Evolutionary conservation across 1,140 invertebrate species (phyloP).

Genomic region (Drosophila truncata): DNA sequence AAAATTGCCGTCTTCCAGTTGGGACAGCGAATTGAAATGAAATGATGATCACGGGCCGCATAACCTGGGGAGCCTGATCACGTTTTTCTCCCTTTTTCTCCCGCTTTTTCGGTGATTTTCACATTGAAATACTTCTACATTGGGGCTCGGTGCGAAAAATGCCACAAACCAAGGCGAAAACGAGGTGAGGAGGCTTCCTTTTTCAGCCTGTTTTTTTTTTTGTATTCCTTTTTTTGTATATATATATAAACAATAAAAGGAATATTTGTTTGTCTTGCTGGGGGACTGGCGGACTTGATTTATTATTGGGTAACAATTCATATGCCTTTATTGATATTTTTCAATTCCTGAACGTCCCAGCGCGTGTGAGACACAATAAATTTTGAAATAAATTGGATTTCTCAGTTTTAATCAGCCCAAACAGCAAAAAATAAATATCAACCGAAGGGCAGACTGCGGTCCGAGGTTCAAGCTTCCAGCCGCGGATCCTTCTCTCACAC

Average conservation of each 20-base stretch:
- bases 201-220: slow-evolving; percentile 13
- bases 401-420: slow-evolving; percentile 80
- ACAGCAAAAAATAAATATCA: slow-evolving; percentile 58
- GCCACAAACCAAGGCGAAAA: slow-evolving; percentile 43
- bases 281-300: slow-evolving; percentile 61
- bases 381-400: slow-evolving; percentile 84
- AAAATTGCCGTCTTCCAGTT: slow-evolving; percentile 78
- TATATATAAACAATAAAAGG: slow-evolving; percentile 76
- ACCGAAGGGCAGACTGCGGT: slow-evolving; percentile 66
- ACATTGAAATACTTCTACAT: slow-evolving; percentile 77
- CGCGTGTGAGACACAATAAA: slow-evolving; percentile 82
- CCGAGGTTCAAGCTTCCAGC: slow-evolving; percentile 11
- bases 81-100: slow-evolving; percentile 27
- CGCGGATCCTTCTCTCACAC: slow-evolving; percentile 41
- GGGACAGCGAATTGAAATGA: slow-evolving; percentile 75
- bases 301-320: slow-evolving; percentile 83
- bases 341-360: slow-evolving; percentile 79
- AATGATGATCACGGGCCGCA: slow-evolving; percentile 66
- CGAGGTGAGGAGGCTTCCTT: slow-evolving; percentile 5
- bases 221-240: slow-evolving; percentile 20
- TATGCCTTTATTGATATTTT: slow-evolving; percentile 83
- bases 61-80: slow-evolving; percentile 46
- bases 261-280: slow-evolving; percentile 73
- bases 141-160: slow-evolving; percentile 75
- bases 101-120: slow-evolving; percentile 78